Percentiles rank a stretch among this genome's conserved stretches.
Conservation (phyloP, 2,113 vertebrate species). For the Cranoglanis bouderius region DNA sequence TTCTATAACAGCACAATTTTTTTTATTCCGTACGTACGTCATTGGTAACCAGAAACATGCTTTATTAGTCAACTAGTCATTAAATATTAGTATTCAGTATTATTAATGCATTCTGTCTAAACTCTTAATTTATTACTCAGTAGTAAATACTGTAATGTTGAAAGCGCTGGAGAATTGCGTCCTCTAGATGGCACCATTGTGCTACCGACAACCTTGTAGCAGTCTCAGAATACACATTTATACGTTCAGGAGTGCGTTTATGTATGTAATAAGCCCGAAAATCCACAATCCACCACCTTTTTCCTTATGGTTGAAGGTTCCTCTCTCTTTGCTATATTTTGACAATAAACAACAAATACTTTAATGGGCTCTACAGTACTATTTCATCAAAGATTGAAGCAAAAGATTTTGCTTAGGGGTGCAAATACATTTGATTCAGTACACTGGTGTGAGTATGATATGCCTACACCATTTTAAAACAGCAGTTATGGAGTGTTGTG, state of each 20-base stretch:
- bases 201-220: background rate
- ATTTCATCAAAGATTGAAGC: background rate
- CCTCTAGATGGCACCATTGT: conserved; percentile 12
- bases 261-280: background rate
- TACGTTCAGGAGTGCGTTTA: background rate
- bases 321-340: background rate
- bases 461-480: background rate
- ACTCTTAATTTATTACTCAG: background rate
- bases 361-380: background rate
- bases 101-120: background rate
- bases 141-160: background rate
- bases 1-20: too few species aligned
- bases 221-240: background rate
- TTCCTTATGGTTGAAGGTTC: background rate
- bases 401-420: background rate
- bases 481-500: background rate
- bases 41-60: background rate
- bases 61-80: background rate
- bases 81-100: background rate
- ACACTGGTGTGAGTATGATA: background rate
- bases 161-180: background rate
- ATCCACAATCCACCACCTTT: background rate
- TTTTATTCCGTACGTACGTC: too few species aligned
- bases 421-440: background rate
- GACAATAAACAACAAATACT: background rate